These are phyloP conservation scores for Cephalopterus ornatus DNA, from an alignment of 2,113 vertebrate genomes.

Conservation along the genomic window DNA sequence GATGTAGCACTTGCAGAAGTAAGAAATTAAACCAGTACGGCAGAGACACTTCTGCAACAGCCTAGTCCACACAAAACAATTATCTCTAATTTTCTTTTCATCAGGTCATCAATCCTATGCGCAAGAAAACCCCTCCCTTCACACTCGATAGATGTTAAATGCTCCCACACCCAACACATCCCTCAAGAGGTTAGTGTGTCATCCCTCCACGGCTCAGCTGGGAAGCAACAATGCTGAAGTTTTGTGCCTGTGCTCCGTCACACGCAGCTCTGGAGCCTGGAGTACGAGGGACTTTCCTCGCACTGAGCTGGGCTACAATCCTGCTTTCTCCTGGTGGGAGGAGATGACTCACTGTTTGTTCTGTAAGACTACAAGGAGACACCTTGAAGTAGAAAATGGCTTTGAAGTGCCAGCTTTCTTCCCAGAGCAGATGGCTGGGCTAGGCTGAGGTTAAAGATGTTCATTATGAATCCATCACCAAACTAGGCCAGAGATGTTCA, in stretches of 20 bases:
- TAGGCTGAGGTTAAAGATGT: conserved; percentile 30
- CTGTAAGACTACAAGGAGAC: not conserved
- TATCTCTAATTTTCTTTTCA: not conserved
- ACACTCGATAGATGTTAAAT: not conserved
- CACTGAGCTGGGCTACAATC: not conserved
- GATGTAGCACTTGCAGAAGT: not conserved
- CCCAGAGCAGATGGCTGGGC: conserved; percentile 55
- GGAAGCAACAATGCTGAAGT: accelerated
- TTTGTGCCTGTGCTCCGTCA: not conserved
- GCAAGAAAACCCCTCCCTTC: not conserved
- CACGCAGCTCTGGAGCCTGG: not conserved
- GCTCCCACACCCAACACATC: not conserved
- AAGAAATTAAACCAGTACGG: not conserved
- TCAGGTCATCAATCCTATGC: not conserved
- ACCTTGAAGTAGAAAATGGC: conserved; percentile 41
- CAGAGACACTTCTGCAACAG: not conserved
- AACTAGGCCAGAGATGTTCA: conserved; percentile 26
- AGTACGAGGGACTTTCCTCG: not conserved
- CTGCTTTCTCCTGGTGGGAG: not conserved
- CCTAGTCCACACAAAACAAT: not conserved
- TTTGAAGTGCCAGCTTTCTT: conserved; percentile 25
- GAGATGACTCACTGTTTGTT: not conserved
- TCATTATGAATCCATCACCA: conserved; percentile 41
- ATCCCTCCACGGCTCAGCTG: not conserved
- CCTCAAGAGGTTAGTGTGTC: not conserved